Base-by-base conservation (phyloP, 2,113 vertebrate genomes). In the Pygoscelis antarcticus region DNA sequence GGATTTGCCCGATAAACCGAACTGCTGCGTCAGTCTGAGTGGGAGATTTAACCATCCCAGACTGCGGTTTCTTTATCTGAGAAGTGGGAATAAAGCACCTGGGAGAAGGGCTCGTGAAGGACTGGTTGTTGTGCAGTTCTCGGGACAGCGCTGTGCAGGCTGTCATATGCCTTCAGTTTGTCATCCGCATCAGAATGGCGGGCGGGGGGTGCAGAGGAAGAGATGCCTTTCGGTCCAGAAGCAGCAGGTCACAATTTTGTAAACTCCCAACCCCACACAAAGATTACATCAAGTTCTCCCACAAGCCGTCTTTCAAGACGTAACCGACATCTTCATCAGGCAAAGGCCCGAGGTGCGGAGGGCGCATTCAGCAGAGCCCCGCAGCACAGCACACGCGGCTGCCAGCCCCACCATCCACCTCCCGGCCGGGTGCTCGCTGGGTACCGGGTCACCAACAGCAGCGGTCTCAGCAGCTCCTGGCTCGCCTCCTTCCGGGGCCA, bases 361-460 rank as follows among this genome's bases (percentile, higher is more conserved):
- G 30, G 38, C 3, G 6, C 10, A 1, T 23, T 9, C 60, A n/a
- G 46, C 14, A 21, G 34, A 47, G 46, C 49, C 7, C 20, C 7
- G 6, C 17, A 25, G 81, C 7, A 4, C n/a, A 16, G 42, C 65
- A 9, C 36, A 7, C 6, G 16, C 2, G 12, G 58, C 68, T n/a
- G 32, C 30, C 82, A 64, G 71, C 15, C 42, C n/a, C 27, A 7
- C 32, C 69, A 34, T 7, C 34, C 27, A 2, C 21, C 36, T 7
- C 40, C 4, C 4, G 2, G 12, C 23, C 30, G 4, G 68, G 68
- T 12, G 2, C 49, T 6, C 13, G 3, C 29, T 3, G 38, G 20
- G 26, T 7, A 17, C 54, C 2, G 2, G 44, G 8, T 32, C 49
- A 32, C 18, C 60, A 32, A 1, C 38, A 26, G 40, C n/a, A 47